These are phyloP conservation scores for Drosophila paranaensis DNA, from an alignment of 2,888 invertebrate genomes.

Conservation along the genomic window DNA sequence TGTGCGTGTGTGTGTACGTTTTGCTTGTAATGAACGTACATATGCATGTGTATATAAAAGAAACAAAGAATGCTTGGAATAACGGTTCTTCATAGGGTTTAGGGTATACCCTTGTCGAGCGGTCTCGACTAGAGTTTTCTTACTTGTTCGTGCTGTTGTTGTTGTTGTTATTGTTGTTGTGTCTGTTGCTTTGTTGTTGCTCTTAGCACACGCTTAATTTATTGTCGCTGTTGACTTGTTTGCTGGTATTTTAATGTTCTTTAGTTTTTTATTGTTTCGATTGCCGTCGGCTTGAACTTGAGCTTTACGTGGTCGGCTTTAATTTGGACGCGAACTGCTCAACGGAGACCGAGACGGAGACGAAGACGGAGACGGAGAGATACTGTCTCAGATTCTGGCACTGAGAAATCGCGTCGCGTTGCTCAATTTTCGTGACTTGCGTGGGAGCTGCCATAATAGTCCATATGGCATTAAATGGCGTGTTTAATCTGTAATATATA, in stretches of 20 bases:
- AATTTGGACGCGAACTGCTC: slow-evolving; percentile 37
- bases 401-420: slow-evolving; percentile 62
- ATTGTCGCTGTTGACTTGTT: slow-evolving; percentile 45
- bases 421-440: slow-evolving; percentile 68
- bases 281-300: slow-evolving; percentile 64
- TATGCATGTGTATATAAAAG: no score
- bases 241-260: slow-evolving; percentile 49
- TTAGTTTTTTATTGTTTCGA: slow-evolving; percentile 45
- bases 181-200: slow-evolving; percentile 20
- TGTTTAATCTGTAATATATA: slow-evolving; percentile 69
- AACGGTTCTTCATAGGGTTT: no score
- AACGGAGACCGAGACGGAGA: slow-evolving; percentile 9
- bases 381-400: slow-evolving; percentile 40
- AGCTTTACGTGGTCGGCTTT: slow-evolving; percentile 71
- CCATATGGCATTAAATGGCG: slow-evolving; percentile 69
- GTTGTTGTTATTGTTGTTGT: slow-evolving; percentile 24
- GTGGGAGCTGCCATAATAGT: slow-evolving; percentile 72
- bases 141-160: slow-evolving; percentile 22
- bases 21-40: no score
- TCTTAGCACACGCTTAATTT: slow-evolving; percentile 49
- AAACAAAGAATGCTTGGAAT: no score
- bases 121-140: no score
- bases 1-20: no score
- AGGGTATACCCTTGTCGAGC: no score
- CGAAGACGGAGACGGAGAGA: slow-evolving; percentile 21